These are phyloP conservation scores for Microcebus jonahi DNA, from an alignment of 2,113 vertebrate species.

Conservation along the genomic window DNA sequence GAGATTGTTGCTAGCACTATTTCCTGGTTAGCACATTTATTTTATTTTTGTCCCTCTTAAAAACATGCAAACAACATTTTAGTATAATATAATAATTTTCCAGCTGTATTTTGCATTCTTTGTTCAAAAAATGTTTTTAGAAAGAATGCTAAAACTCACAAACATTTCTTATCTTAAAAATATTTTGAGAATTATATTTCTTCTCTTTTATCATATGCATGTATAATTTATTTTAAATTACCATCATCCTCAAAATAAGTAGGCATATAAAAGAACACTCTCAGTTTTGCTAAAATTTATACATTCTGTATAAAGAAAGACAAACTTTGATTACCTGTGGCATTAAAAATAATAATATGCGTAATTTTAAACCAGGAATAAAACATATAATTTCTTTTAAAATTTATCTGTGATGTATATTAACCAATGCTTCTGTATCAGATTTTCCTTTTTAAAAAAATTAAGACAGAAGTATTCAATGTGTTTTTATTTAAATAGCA, in stretches of 20 bases:
- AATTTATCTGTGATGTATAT: neutral
- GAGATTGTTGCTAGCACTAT: conserved; percentile 24
- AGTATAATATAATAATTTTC: conserved; percentile 31
- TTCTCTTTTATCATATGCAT: neutral
- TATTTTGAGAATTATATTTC: neutral
- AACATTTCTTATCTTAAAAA: neutral
- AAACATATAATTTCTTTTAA: neutral
- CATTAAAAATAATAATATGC: neutral
- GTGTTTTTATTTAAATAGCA: neutral
- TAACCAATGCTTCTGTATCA: neutral
- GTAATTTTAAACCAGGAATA: neutral
- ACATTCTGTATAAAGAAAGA: neutral
- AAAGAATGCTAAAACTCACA: neutral
- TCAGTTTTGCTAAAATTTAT: conserved; percentile 34
- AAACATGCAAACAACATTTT: conserved; percentile 38
- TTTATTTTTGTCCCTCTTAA: conserved; percentile 59
- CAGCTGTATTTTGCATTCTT: conserved; percentile 38
- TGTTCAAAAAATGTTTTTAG: conserved; percentile 11
- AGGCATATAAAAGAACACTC: neutral
- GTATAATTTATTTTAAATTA: neutral
- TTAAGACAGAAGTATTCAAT: neutral
- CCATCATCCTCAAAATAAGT: neutral
- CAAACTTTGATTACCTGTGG: neutral
- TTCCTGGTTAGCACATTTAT: conserved; percentile 59
- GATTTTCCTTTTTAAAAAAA: neutral